Evolutionary conservation across 2,113 vertebrate genomes (phyloP).

Genomic region (Illadopsis cleaveri): DNA sequence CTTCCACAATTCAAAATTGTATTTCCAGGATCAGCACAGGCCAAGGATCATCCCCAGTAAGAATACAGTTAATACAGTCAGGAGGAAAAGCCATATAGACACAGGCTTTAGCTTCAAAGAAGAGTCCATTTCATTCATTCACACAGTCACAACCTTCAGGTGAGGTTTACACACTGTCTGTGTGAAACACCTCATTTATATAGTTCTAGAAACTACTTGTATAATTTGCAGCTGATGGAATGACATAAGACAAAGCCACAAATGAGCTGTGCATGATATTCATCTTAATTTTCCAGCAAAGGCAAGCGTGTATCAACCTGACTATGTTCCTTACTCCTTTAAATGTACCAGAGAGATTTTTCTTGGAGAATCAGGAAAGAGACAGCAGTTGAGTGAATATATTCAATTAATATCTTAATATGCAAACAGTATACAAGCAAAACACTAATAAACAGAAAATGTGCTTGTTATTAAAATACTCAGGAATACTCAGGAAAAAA

Average conservation of each 20-base stretch:
- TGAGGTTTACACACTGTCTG: background rate
- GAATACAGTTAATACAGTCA: background rate
- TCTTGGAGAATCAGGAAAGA: background rate
- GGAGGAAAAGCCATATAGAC: background rate
- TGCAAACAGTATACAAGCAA: background rate
- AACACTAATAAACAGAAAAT: background rate
- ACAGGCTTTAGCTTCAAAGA: background rate
- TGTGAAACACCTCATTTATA: background rate
- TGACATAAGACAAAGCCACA: conserved; percentile 50
- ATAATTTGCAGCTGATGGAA: conserved; percentile 25
- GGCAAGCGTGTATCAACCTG: conserved; percentile 29
- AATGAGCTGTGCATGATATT: conserved; percentile 25
- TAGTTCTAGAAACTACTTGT: background rate
- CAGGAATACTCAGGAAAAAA: background rate
- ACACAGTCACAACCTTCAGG: background rate
- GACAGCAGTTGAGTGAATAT: background rate
- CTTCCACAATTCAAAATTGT: background rate
- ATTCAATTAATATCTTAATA: background rate
- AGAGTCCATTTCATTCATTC: background rate
- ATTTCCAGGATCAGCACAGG: background rate
- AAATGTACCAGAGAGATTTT: background rate
- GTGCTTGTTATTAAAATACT: conserved; percentile 23
- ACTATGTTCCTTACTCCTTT: background rate
- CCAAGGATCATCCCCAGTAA: background rate
- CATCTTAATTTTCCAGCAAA: conserved; percentile 26